Base-by-base conservation (phyloP, 2,113 vertebrate genomes). In the Megalops atlanticus region DNA sequence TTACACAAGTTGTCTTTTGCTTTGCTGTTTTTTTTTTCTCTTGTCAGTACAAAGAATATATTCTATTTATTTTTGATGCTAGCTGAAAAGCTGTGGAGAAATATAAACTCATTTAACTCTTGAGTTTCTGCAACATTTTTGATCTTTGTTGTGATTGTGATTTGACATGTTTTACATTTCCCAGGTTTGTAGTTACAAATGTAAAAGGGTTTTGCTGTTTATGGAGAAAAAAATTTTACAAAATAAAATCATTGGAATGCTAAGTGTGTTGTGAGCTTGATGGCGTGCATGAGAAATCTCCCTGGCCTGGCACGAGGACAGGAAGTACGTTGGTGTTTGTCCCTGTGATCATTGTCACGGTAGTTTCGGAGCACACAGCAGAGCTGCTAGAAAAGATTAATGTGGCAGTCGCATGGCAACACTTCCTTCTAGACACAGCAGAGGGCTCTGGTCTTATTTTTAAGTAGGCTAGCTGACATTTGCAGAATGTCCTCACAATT, bases 191-290 rank as follows among this genome's bases (percentile, higher is more conserved):
- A 97, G 95, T 96, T 96, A 58, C n/a, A 93, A 95, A 93, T 95
- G 95, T 97, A 95, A 96, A 96, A 88, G 92, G 96, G 91, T 93
- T 95, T 96, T 91, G 91, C 92, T 97, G 96, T 98, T 98, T 92
- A 91, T 92, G 89, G 87, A 92, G 79, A 73, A 92, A 68, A 92
- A 88, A 1, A 64, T 93, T 98, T 97, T 97, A 96, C 96, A 95
- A 94, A 98, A 98, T 98, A 97, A 97, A 98, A 93, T 95, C 91
- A 96, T 96, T 95, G 95, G 96, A 96, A 97, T 98, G 95, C 96
- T 87, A 31, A 73, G 1, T 18, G 36, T 73, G 43, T 80, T n/a
- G 31, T 73, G 69, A 27, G 35, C 33, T 47, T 12, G 21, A 69
- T 15, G 24, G 49, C 8, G 43, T 52, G 47, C 12, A 14, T 71